Percentiles rank a stretch among this genome's conserved stretches.
Conservation (phyloP, 2,888 invertebrate species). For the Dicyrtoma fusca region DNA sequence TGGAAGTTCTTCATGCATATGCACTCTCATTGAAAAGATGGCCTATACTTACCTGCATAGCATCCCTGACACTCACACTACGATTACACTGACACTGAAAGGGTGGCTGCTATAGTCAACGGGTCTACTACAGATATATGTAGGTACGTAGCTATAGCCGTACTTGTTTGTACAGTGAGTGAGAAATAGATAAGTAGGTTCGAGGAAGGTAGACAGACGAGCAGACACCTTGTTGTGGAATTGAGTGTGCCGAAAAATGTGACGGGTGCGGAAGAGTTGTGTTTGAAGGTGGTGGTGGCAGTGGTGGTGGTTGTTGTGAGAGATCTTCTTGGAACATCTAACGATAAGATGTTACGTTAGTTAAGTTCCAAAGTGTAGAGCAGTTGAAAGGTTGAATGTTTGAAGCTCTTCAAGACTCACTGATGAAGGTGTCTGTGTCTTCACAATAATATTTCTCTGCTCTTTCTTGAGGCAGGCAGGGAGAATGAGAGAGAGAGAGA, state of each 20-base stretch:
- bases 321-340: too few relatives aligned
- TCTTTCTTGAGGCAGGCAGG: slow-evolving; percentile 18
- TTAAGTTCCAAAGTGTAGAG: too few relatives aligned
- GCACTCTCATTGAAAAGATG: too few relatives aligned
- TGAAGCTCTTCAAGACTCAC: not conserved
- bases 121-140: too few relatives aligned
- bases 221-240: slow-evolving; percentile 24
- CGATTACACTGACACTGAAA: too few relatives aligned
- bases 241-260: slow-evolving; percentile 29
- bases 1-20: too few relatives aligned
- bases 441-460: slow-evolving; percentile 1
- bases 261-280: slow-evolving; percentile 37
- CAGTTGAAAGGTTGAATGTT: too few relatives aligned
- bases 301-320: not conserved
- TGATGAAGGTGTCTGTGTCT: slow-evolving; percentile 35
- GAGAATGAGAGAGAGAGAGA: slow-evolving; percentile 3
- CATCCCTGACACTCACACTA: too few relatives aligned
- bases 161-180: slow-evolving; percentile 4
- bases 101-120: too few relatives aligned
- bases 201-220: slow-evolving; percentile 35
- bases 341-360: too few relatives aligned
- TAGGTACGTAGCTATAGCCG: too few relatives aligned
- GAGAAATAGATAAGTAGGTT: slow-evolving; percentile 39
- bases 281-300: slow-evolving; percentile 14
- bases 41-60: too few relatives aligned